Evolutionary conservation across 92 coral and sea anemone species (phyloP), one percentile per base, ranked within the genome.

Genomic region (Zoanthus sociatus): DNA sequence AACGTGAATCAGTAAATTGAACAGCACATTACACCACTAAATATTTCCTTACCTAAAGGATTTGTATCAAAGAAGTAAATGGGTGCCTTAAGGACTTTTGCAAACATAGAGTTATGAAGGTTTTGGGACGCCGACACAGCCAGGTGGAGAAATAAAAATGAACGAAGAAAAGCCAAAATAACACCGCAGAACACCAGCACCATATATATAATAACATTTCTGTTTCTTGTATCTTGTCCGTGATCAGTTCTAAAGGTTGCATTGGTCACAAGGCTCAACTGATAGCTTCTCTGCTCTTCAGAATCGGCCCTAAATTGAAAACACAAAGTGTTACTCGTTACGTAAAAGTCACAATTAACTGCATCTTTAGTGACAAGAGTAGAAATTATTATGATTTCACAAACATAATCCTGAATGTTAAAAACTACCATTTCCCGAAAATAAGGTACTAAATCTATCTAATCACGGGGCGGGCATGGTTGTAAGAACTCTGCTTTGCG

Each of bases 1-100:
- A 26, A 26, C 26, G 26, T 26, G 26, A 4, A 37, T 2, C 42
- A 37, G 2, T 37, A 2, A 37, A 37, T 2, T 37, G 2, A 4
- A 37, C 42, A 4, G 42, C 42, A 37, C 42, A 2, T 37, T 37
- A 2, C 4, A 37, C 42, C 42, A 37, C 42, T 18, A 61, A 61
- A 18, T 63, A 9, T 20, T 63, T 63, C 55, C 98, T 76, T 79
- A 96, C 98, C 98, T 16, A 91, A 93, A 0, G 98, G 98, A 71
- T 94, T 96, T 42, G 96, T 91, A 83, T 96, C 98, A 83, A 96
- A 96, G 94, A 96, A 96, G 87, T 96, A 93, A 14, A 94, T 93
- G 9, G 96, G 95, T 16, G 98, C 98, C 21, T 87, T 89, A 50
- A 96, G 91, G 14, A 96, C 93, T 31, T 91, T 87, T 13, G 78